Evolutionary conservation across 2,797 vertebrate genomes (phyloP), one percentile per base, ranked within the genome.

Genomic region (Paguma larvata): DNA sequence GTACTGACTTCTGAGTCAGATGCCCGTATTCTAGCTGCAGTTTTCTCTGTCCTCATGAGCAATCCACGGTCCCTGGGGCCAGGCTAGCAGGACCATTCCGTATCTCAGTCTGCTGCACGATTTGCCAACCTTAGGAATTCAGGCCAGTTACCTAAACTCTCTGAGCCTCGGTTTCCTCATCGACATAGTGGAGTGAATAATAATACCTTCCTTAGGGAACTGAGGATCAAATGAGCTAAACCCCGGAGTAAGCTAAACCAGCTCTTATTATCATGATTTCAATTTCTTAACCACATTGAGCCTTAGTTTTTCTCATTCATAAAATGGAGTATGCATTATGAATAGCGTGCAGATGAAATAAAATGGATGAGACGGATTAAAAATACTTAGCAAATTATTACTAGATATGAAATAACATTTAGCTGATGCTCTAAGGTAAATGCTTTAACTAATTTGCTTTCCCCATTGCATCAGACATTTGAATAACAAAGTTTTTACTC

Each of bases 101-200:
- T 21, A 73, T 68, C 3, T 62, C 63, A 12, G 12, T 63, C 72
- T 65, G 68, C 73, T 41, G 21, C 79, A 19, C 41, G 14, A 68
- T 65, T 77, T 56, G 27, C 34, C 75, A 48, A 23, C 27, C 30
- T 89, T 70, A 48, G 51, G 23, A 68, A 91, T 77, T 53, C 53
- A 72, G 48, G 41, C 27, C 34, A 32, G 56, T 92, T 92, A 72
- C 53, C 56, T 93, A 62, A 90, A 93, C n/a, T 51, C 32, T 44
- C 18, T 18, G 27, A 70, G 63, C 91, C 79, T 95, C 56, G 78
- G n/a, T 91, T 93, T 90, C 48, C 73, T 96, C 70, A 62, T 85
- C 70, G n/a, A 41, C 27, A 51, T 19, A 46, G 44, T 65, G 38
- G 44, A 91, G n/a, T 15, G 21, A 34, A 44, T 77, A 86, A 6